Conservation (phyloP, 2,888 invertebrate species). For the Drosophila rubida region DNA sequence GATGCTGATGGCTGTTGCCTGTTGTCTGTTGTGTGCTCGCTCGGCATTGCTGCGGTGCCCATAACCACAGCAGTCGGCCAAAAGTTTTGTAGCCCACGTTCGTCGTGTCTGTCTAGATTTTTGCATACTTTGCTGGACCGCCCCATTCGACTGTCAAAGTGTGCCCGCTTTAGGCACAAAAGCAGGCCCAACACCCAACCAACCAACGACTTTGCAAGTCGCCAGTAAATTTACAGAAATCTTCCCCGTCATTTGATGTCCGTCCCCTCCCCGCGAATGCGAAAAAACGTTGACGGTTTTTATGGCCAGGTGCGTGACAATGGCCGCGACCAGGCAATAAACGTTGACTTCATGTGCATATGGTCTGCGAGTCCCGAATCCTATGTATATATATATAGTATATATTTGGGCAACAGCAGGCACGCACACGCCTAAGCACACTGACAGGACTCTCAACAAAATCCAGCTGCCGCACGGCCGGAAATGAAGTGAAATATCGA, state of each 20-base stretch:
- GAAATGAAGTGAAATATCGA: constrained; percentile 71
- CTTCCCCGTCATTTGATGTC: constrained; percentile 30
- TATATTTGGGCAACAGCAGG: constrained; percentile 1
- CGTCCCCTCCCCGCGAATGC: constrained; percentile 9
- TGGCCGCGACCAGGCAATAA: constrained; percentile 45
- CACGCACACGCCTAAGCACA: constrained; percentile 8
- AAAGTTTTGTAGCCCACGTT: constrained; percentile 52
- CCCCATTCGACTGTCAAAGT: neutral
- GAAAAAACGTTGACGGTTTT: constrained; percentile 52
- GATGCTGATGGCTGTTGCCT: constrained; percentile 21
- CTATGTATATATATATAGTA: neutral
- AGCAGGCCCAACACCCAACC: neutral
- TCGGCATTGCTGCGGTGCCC: constrained; percentile 44
- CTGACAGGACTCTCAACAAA: constrained; percentile 42
- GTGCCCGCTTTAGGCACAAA: neutral
- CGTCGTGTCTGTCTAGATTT: constrained; percentile 45
- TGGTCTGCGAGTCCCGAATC: neutral
- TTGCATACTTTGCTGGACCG: constrained; percentile 42
- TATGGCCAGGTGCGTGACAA: constrained; percentile 62
- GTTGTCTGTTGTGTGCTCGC: constrained; percentile 3
- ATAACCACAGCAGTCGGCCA: constrained; percentile 52
- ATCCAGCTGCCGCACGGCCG: constrained; percentile 53
- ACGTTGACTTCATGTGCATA: constrained; percentile 11
- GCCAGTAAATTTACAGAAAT: constrained; percentile 46
- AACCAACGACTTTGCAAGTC: constrained; percentile 19